Evolutionary conservation across 2,888 invertebrate species (phyloP).

Genomic region (Neoitamus cyanurus): DNA sequence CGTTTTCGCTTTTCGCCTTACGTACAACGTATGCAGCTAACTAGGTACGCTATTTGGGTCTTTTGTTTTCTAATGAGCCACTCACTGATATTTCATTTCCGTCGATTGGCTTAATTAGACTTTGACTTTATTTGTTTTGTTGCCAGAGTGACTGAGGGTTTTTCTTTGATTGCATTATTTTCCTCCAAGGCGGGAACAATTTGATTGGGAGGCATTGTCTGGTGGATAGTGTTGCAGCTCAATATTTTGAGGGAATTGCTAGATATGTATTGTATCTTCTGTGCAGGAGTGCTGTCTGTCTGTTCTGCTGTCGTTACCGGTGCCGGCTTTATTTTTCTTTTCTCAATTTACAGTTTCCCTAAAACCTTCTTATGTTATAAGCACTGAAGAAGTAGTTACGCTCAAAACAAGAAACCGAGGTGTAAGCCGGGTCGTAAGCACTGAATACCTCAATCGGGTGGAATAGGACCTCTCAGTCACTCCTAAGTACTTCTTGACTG

Average conservation of each 20-base stretch:
- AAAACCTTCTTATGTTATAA: too few species aligned
- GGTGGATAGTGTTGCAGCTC: background rate
- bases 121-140: background rate
- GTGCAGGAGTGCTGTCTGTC: too few species aligned
- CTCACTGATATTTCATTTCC: background rate
- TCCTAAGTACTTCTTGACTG: too few species aligned
- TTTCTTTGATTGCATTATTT: background rate
- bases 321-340: too few species aligned
- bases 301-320: too few species aligned
- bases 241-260: background rate
- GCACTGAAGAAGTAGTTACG: too few species aligned
- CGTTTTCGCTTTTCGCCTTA: constrained; percentile 1
- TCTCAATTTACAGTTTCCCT: too few species aligned
- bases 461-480: too few species aligned
- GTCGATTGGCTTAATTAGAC: background rate
- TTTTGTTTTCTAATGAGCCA: constrained; percentile 1
- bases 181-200: background rate
- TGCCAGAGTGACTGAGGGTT: background rate
- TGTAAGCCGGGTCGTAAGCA: too few species aligned
- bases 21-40: background rate
- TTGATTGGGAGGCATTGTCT: background rate
- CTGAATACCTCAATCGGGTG: too few species aligned
- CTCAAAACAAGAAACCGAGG: too few species aligned
- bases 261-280: too few species aligned
- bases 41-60: background rate